These are phyloP conservation scores for Ibidorhyncha struthersii DNA, from an alignment of 2,113 vertebrate species.

Conservation along the genomic window DNA sequence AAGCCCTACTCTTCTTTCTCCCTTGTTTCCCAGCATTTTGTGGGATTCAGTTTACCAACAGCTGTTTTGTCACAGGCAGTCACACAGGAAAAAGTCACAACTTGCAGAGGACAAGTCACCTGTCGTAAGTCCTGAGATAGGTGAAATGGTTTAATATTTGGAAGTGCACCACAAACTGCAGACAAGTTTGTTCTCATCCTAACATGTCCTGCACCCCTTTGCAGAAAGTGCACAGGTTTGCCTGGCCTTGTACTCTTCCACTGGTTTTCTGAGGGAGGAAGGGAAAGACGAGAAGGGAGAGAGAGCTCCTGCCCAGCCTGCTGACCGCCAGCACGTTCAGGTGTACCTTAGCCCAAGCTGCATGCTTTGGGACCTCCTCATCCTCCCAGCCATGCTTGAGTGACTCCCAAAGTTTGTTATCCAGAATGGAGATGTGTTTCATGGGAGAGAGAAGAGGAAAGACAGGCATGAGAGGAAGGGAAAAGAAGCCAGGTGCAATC, in stretches of 20 bases:
- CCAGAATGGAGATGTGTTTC: not conserved
- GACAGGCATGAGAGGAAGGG: not conserved
- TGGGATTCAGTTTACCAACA: not conserved
- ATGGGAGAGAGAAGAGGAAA: not conserved
- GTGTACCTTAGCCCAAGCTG: not conserved
- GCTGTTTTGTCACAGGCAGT: not conserved
- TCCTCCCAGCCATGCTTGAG: not conserved
- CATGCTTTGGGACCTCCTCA: not conserved
- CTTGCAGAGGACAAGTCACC: not conserved
- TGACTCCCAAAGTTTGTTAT: not conserved
- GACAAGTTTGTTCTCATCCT: not conserved
- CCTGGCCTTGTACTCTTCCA: not conserved
- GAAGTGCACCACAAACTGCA: not conserved
- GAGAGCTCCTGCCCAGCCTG: not conserved
- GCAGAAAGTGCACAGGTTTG: not conserved
- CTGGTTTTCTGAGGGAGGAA: not conserved
- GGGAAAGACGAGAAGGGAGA: not conserved
- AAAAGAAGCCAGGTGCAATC: not conserved
- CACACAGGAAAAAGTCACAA: not conserved
- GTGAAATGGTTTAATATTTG: not conserved
- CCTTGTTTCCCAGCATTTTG: not conserved
- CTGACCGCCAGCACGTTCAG: rapidly evolving
- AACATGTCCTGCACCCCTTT: not conserved
- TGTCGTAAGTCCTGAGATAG: not conserved
- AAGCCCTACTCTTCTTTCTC: not conserved